phyloP scores from a whole-genome alignment of 2,888 invertebrate species.

The Dasysyrphus albostriatus region DNA sequence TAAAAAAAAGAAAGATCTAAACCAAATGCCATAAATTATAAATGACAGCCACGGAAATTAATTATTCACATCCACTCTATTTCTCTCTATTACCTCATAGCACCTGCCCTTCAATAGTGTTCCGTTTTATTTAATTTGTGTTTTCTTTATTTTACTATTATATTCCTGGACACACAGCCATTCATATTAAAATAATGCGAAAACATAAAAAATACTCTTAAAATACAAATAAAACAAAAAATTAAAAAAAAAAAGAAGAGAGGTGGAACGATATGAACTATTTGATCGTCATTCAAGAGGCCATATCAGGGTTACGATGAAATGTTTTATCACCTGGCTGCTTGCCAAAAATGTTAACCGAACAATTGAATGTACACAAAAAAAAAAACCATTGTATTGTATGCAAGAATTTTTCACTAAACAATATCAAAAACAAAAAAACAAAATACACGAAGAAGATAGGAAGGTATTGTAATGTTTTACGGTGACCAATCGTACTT shows the following conservation, averaged over 20 bases:
- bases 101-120: constrained; percentile 18
- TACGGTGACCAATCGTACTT: background rate
- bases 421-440: constrained; percentile 39
- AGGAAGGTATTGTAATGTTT: constrained; percentile 4
- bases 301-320: constrained; percentile 74
- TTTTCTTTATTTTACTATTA: background rate
- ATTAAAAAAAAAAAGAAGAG: constrained; percentile 15
- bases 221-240: constrained; percentile 27
- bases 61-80: constrained; percentile 28
- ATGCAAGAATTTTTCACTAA: constrained; percentile 68
- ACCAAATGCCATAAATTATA: background rate
- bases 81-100: constrained; percentile 17
- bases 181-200: constrained; percentile 46
- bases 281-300: constrained; percentile 75
- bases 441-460: constrained; percentile 10
- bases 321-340: constrained; percentile 74
- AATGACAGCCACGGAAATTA: constrained; percentile 8
- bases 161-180: constrained; percentile 56
- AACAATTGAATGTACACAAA: constrained; percentile 75
- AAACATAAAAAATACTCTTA: constrained; percentile 54
- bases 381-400: constrained; percentile 70
- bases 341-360: constrained; percentile 73
- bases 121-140: background rate
- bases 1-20: background rate
- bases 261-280: constrained; percentile 68